Evolutionary conservation across 2,113 vertebrate genomes (phyloP).

Genomic region (Ellobius talpinus): DNA sequence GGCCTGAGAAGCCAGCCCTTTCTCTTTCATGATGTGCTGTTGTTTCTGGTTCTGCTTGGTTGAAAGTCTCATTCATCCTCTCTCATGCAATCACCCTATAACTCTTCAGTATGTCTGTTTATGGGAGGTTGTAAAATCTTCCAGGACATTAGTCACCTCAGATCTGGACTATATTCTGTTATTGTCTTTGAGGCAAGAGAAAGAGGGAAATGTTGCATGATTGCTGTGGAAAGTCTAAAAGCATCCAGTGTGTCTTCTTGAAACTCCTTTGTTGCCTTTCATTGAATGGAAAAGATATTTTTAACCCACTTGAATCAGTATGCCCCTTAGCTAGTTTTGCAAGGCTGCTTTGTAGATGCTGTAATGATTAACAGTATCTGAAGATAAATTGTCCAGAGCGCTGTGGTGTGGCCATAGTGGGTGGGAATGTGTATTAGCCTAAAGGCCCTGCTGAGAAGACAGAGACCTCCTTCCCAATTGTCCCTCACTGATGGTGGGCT

Average conservation of each 20-base stretch:
- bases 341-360: constrained; percentile 51
- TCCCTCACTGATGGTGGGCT: constrained; percentile 35
- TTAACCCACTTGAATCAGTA: constrained; percentile 49
- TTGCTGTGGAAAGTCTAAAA: neutral
- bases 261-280: constrained; percentile 2
- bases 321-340: constrained; percentile 50
- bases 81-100: neutral
- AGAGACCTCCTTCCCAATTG: neutral
- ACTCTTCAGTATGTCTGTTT: constrained; percentile 48
- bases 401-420: constrained; percentile 1
- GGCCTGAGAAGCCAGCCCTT: neutral
- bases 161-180: neutral
- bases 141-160: neutral
- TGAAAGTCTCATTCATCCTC: constrained; percentile 26
- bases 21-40: neutral
- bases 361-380: constrained; percentile 51
- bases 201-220: neutral
- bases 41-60: neutral
- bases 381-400: neutral
- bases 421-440: constrained; percentile 9
- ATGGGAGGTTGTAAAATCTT: constrained; percentile 8
- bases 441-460: neutral
- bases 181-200: neutral
- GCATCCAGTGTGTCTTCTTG: neutral
- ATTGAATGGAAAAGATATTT: constrained; percentile 50